Conservation (phyloP, 2,113 vertebrate species). For the Patagioenas fasciata region DNA sequence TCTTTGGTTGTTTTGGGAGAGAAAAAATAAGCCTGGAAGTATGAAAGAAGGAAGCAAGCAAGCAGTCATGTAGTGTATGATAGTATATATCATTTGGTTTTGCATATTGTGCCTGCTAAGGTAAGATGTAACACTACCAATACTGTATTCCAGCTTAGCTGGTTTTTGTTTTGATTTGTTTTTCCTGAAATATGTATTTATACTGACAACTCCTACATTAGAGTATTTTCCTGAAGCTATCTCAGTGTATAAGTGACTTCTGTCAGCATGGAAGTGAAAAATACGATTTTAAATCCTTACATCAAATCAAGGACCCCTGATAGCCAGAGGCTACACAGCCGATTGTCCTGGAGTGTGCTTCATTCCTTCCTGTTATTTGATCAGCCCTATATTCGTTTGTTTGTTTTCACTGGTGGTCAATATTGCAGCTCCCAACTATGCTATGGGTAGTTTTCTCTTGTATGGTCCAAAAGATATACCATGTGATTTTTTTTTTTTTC, state of each 20-base stretch:
- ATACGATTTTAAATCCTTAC: background rate
- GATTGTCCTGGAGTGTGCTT: background rate
- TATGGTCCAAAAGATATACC: background rate
- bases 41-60: background rate
- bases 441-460: background rate
- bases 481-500: background rate
- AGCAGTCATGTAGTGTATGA: background rate
- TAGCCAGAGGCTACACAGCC: background rate
- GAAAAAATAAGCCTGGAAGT: background rate
- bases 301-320: background rate
- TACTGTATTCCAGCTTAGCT: background rate
- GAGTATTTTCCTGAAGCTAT: too few relatives aligned
- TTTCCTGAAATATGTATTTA: background rate
- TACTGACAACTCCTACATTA: background rate
- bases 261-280: background rate
- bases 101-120: background rate
- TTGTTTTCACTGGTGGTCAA: background rate
- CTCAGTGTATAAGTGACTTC: background rate
- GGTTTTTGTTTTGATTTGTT: background rate
- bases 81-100: background rate
- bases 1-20: background rate
- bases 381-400: background rate
- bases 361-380: background rate
- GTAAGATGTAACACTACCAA: background rate
- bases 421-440: background rate